Evolutionary conservation across 2,888 invertebrate genomes (phyloP), one percentile per base, ranked within the genome.

Genomic region (Xestia c-nigrum): DNA sequence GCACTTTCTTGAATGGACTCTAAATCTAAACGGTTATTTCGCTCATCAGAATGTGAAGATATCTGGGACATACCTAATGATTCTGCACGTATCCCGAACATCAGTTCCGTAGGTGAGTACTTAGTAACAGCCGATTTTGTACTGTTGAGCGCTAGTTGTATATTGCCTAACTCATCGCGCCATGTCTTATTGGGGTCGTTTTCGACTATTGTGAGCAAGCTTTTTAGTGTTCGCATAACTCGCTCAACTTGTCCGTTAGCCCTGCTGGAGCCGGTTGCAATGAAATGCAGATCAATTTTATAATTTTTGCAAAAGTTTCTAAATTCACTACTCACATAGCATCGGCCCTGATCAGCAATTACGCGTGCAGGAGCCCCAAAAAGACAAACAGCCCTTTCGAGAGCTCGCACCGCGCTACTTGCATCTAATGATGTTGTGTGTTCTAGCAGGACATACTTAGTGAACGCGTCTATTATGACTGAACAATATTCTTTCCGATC

Each of bases 301-400:
- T n/a, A n/a, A n/a, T n/a, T n/a, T n/a, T n/a, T n/a, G n/a, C n/a
- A n/a, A n/a, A n/a, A n/a, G n/a, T n/a, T n/a, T n/a, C n/a, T n/a
- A n/a, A n/a, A n/a, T n/a, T n/a, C n/a, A n/a, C n/a, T n/a, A n/a
- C n/a, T n/a, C n/a, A n/a, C n/a, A n/a, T n/a, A n/a, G n/a, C n/a
- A n/a, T n/a, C n/a, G n/a, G n/a, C n/a, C n/a, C n/a, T n/a, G n/a
- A n/a, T n/a, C n/a, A n/a, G n/a, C n/a, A n/a, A n/a, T n/a, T n/a
- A n/a, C n/a, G n/a, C n/a, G n/a, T n/a, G n/a, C n/a, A n/a, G n/a
- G n/a, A n/a, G n/a, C n/a, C 50, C 89, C 83, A 73, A 90, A 87
- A 16, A 89, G 74, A 3, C 61, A 74, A 16, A 90, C 87, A 2
- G 85, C 85, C 3, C 14, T 46, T 46, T 14, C 79, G 1, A 89